Base-by-base conservation (phyloP, 2,113 vertebrate species). In the Odocoileus hemionus region DNA sequence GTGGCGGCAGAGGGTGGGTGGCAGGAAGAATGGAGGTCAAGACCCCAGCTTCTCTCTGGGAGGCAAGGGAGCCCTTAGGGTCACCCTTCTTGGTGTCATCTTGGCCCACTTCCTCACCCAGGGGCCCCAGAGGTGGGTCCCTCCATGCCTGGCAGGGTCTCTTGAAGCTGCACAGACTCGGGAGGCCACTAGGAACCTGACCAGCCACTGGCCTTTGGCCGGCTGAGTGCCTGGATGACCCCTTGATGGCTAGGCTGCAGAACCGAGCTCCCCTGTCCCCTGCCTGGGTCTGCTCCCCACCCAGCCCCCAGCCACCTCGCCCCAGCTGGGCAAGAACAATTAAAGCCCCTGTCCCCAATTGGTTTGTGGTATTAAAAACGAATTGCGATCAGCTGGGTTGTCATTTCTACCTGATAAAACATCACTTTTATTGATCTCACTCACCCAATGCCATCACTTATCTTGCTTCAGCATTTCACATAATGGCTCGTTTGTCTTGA, bases 351-450 rank as follows among this genome's bases (percentile, higher is more conserved):
- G 54, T 95, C 92, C 96, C 97, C 93, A 30, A 7, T 86, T 55
- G 87, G 95, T 82, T 90, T 95, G 96, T 61, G 96, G 96, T 97
- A 98, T 98, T 97, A 96, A 97, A 97, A 97, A 93, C 88, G 76
- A 97, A 95, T 76, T 96, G 97, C 26, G 86, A 97, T 91, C 94
- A 25, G 96, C 93, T 7, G 2, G 82, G 89, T 84, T 96, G 97
- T 98, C 98, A 92, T 93, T 93, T 90, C 96, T 96, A 85, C 97
- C 98, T 95, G 98, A 97, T 97, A 86, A 97, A 97, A 97, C 97
- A 91, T 98, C 95, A 87, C 95, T 96, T 95, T 83, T 85, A 98
- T 97, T 67, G 98, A 97, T 96, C 96, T 33, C n/a, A 0, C 91
- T 78, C 92, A 25, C 92, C 94, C 86, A 43, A 58, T 14, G 94